phyloP scores from a whole-genome alignment of 1,140 invertebrate species.

The Yoshiicerus persimilis region DNA sequence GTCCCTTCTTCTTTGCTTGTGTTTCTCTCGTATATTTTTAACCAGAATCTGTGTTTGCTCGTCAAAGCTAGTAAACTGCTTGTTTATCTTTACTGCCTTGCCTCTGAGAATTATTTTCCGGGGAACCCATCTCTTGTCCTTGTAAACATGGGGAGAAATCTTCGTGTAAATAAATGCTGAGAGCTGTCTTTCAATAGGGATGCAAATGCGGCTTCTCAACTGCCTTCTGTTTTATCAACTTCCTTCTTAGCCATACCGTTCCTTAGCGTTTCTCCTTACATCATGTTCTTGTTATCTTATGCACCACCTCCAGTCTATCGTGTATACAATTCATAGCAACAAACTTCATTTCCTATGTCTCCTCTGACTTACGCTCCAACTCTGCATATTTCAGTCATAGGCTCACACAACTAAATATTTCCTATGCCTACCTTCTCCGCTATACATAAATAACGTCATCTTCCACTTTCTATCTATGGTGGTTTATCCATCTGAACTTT shows the following conservation, averaged over 20 bases:
- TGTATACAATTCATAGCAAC: background rate
- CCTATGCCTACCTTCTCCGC: no score
- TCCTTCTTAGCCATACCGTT: background rate
- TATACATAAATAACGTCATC: no score
- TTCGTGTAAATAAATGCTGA: slow-evolving; percentile 43
- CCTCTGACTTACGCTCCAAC: no score
- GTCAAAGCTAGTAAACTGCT: slow-evolving; percentile 36
- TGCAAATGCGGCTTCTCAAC: slow-evolving; percentile 37
- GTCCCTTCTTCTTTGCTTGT: background rate
- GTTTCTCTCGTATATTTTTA: slow-evolving; percentile 25
- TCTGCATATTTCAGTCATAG: no score
- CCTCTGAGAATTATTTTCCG: slow-evolving; percentile 39
- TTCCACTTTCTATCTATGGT: no score
- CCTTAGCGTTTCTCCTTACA: background rate
- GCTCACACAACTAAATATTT: no score
- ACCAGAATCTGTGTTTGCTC: slow-evolving; percentile 10
- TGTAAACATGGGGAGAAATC: slow-evolving; percentile 41
- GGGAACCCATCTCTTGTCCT: slow-evolving; percentile 33
- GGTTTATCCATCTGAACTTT: no score
- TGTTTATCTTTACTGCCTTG: slow-evolving; percentile 43
- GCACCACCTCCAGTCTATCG: background rate
- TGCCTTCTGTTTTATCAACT: slow-evolving; percentile 7
- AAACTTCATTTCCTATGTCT: no score
- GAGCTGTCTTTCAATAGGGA: slow-evolving; percentile 35
- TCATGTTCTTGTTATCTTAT: background rate